Conservation (phyloP, 2,888 invertebrate species). For the Scaptomyza parva region DNA sequence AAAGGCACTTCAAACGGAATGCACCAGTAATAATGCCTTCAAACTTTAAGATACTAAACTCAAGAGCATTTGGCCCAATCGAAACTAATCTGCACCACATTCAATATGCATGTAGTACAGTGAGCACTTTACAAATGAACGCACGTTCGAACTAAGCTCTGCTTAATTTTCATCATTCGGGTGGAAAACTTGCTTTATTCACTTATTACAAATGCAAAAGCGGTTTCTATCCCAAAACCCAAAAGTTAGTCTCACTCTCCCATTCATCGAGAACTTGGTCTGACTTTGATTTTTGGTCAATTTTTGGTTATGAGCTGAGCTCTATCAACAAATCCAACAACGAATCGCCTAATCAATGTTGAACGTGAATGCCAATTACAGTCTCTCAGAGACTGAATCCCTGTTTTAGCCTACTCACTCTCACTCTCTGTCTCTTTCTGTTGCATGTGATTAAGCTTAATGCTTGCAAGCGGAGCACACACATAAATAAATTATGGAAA, state of each 20-base stretch:
- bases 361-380: conserved; percentile 60
- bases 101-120: neutral
- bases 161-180: no score
- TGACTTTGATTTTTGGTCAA: conserved; percentile 43
- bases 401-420: neutral
- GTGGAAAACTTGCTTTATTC: no score
- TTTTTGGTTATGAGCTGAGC: conserved; percentile 47
- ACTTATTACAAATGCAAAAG: neutral
- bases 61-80: neutral
- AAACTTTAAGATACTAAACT: no score
- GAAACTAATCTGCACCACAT: no score
- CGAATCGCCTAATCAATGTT: conserved; percentile 62
- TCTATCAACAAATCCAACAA: no score
- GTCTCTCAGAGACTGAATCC: conserved; percentile 28
- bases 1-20: conserved; percentile 1
- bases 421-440: conserved; percentile 8
- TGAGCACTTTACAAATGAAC: neutral
- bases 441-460: conserved; percentile 56
- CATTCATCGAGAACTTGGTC: neutral
- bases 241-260: neutral
- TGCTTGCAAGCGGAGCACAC: conserved; percentile 35
- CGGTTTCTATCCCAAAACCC: no score
- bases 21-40: neutral
- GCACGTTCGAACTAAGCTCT: no score
- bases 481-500: conserved; percentile 78